Base-by-base conservation (phyloP, 2,113 vertebrate species). In the Lucifuga dentata region DNA sequence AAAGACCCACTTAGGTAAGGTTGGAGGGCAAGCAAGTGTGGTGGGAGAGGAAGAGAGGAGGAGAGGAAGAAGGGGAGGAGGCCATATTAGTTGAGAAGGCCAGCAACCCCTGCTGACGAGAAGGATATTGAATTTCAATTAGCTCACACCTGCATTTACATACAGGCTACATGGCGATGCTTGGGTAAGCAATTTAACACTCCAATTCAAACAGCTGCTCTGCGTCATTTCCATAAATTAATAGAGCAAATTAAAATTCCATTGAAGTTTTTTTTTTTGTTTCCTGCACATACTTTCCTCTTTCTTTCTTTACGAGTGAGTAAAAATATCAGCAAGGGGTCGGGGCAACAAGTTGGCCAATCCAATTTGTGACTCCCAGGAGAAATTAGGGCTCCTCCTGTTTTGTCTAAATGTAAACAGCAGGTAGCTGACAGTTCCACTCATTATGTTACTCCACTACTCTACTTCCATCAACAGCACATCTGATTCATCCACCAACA, bases 101-200 rank as follows among this genome's bases (percentile, higher is more conserved):
- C 78, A 48, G 67, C 73, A 86, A 84, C 74, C 82, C 56, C 38
- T 82, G 67, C 86, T 74, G 84, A 88, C 41, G 71, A 85, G 79
- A 84, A 86, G 62, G 81, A 86, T 90, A 92, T 88, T 89, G 92
- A 89, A 89, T 91, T 92, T 89, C 90, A 91, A 85, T 91, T 89
- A 84, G 81, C 61, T 46, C 72, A 83, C 68, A 86, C 74, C 84
- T 86, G 74, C 73, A 91, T 90, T 91, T 91, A 84, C 90, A 92
- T 88, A 88, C 84, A 87, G 80, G 76, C 80, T 88, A 87, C 85
- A 89, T 83, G 80, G 70, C 61, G 68, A 86, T 83, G 84, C 86
- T 85, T 80, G 77, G 71, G 66, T 80, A 83, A 89, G 90, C 86
- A 88, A 89, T 90, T 91, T 83, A 89, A 83, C 70, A 88, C 79